Percentiles rank a stretch among this genome's conserved stretches.
These are phyloP conservation scores for Drosophila sp. DNA, from an alignment of 1,140 invertebrate genomes.

Conservation along the genomic window DNA sequence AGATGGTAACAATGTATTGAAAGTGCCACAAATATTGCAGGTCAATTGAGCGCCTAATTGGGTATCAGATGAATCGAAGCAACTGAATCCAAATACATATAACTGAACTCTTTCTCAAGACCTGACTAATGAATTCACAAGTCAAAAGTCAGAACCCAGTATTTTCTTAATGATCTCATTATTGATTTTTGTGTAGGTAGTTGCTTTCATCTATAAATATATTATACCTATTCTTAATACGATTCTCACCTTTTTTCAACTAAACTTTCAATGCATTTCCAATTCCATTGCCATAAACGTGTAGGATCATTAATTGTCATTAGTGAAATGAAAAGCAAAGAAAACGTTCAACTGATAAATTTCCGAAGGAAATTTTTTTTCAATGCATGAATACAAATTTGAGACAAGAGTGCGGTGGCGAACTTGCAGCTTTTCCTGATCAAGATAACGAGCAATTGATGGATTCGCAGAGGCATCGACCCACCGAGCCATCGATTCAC, in stretches of 20 bases:
- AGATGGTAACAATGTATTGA: constrained; percentile 25
- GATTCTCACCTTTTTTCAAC: neutral
- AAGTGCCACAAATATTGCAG: constrained; percentile 28
- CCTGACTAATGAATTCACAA: too few species aligned
- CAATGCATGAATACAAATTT: constrained; percentile 32
- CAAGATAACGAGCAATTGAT: constrained; percentile 75
- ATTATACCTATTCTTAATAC: neutral
- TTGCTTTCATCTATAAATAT: neutral
- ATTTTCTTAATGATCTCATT: too few species aligned
- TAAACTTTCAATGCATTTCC: neutral
- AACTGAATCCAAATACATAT: neutral
- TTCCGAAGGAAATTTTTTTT: constrained; percentile 63
- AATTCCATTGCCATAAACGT: constrained; percentile 44
- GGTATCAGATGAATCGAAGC: neutral
- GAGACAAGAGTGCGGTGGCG: constrained; percentile 20
- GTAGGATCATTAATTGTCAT: constrained; percentile 52
- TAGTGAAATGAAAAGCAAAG: constrained; percentile 59
- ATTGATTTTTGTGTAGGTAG: neutral
- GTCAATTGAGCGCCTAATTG: constrained; percentile 6
- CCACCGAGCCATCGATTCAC: neutral
- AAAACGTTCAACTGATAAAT: constrained; percentile 50
- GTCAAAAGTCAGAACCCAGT: too few species aligned
- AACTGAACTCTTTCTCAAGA: too few species aligned
- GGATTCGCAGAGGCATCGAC: constrained; percentile 51
- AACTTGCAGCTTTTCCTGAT: constrained; percentile 42